phyloP scores from a whole-genome alignment of 2,888 invertebrate genomes.

The Morpho helenor region DNA sequence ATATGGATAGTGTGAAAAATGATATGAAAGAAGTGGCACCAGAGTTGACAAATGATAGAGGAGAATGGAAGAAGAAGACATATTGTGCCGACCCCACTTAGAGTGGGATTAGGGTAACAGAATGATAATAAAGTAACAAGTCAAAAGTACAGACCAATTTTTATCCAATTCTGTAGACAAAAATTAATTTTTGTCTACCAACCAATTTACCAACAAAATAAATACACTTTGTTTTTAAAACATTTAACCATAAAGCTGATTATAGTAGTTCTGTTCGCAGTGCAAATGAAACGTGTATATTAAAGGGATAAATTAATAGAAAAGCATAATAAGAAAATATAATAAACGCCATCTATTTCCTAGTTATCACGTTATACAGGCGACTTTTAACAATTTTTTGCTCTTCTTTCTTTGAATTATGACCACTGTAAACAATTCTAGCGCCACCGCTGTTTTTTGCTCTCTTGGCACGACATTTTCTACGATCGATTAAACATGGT shows the following conservation, averaged over 20 bases:
- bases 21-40: too few species aligned
- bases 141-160: conserved; percentile 9
- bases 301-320: conserved; percentile 4
- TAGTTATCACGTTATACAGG: conserved; percentile 21
- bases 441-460: conserved; percentile 29
- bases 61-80: too few species aligned
- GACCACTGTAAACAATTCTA: conserved; percentile 31
- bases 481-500: conserved; percentile 12
- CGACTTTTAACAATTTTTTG: conserved; percentile 22
- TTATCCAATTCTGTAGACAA: background rate
- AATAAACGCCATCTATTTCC: conserved; percentile 15
- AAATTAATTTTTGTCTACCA: too few species aligned
- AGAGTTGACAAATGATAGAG: too few species aligned
- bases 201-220: conserved; percentile 3
- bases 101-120: too few species aligned
- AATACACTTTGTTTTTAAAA: conserved; percentile 8
- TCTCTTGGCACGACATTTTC: conserved; percentile 17
- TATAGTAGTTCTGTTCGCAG: conserved; percentile 2
- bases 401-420: conserved; percentile 30
- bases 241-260: conserved; percentile 4
- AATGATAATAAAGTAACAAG: too few species aligned
- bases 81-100: too few species aligned
- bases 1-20: too few species aligned
- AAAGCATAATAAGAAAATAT: conserved; percentile 10
- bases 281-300: conserved; percentile 3